These are phyloP conservation scores for Dipodomys stephensi DNA, from an alignment of 2,113 vertebrate species.

Conservation along the genomic window DNA sequence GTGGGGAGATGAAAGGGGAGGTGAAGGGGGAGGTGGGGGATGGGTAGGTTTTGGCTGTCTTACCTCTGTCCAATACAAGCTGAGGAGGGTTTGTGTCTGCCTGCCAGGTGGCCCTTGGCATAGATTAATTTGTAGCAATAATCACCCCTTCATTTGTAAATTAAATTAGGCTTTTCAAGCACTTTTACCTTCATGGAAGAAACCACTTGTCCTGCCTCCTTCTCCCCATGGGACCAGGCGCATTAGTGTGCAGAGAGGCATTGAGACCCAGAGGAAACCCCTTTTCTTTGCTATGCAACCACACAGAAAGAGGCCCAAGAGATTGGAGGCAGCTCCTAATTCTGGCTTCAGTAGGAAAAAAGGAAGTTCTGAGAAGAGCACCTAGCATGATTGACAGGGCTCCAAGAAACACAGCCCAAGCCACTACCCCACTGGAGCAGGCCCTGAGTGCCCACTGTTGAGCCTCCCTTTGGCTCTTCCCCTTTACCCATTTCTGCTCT, in stretches of 20 bases:
- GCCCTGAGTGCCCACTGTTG: background rate
- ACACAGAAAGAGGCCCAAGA: background rate
- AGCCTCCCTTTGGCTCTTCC: background rate
- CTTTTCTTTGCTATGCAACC: background rate
- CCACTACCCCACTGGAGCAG: background rate
- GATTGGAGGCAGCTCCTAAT: background rate
- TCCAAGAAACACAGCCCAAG: no score
- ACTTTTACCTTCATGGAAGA: background rate
- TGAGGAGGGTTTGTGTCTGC: background rate
- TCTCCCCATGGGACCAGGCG: background rate
- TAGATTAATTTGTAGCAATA: background rate
- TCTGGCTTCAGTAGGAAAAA: background rate
- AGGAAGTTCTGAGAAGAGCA: background rate
- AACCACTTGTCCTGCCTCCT: background rate
- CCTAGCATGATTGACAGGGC: no score
- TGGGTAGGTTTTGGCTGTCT: background rate
- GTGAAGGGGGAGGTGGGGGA: no score
- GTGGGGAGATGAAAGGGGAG: no score
- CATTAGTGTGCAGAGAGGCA: background rate
- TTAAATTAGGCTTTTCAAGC: constrained; percentile 27
- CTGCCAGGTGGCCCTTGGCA: background rate
- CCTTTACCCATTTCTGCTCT: background rate
- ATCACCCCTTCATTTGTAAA: background rate
- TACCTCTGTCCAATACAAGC: background rate
- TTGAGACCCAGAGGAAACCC: background rate